Evolutionary conservation across 2,797 vertebrate genomes (phyloP), one percentile per base, ranked within the genome.

Genomic region (Liparis tanakae): DNA sequence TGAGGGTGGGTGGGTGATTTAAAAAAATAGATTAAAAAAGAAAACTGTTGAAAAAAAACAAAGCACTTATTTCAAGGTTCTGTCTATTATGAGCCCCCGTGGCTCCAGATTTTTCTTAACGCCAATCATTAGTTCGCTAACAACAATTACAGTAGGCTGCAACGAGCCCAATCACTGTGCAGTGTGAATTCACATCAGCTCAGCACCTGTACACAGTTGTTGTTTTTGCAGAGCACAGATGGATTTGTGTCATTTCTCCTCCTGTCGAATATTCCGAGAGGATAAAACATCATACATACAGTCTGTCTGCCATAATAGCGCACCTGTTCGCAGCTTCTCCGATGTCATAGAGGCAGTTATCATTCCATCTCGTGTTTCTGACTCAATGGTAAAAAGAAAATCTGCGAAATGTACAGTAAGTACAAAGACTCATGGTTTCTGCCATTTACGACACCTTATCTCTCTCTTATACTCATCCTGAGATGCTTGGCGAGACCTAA

Each of bases 301-400:
- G 86, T 84, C 89, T 90, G 91, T 86, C 83, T 80, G 9, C 78
- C 78, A 87, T 91, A 80, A 91, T 87, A 77, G 77, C 22, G n/a
- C 90, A 93, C 84, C 91, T 93, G 90, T 78, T 91, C 86, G 15
- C 82, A 74, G 80, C 53, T 22, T 78, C 73, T 79, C 74, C 80
- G 82, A 86, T 88, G 88, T 85, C 80, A 87, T 74, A 80, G 83
- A 81, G 76, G 80, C 70, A 73, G 80, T 90, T 83, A 91, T 84
- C 85, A 51, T 75, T 75, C 72, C 74, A 63, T 82, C 82, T 86
- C 56, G 1, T 61, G 64, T 86, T 83, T 79, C 75, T 76, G 67
- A 83, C 53, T 67, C 81, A 85, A 84, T 68, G 70, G 62, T 65
- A 73, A 69, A 60, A 62, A 72, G 58, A 62, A 72, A 84, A 51